phyloP scores from a whole-genome alignment of 2,113 vertebrate genomes.

The Ictalurus furcatus region DNA sequence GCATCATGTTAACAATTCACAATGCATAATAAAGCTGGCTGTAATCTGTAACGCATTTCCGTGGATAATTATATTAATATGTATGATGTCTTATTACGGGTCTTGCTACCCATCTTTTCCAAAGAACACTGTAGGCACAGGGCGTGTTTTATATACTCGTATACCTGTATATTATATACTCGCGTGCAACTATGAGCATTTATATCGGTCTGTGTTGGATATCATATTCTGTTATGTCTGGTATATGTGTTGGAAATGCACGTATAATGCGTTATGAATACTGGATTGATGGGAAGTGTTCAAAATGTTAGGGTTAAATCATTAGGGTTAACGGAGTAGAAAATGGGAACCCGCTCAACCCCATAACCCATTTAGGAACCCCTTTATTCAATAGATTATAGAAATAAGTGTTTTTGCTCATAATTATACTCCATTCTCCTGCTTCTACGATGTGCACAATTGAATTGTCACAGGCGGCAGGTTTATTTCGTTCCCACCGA shows the following conservation, averaged over 20 bases:
- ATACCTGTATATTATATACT: neutral
- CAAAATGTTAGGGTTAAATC: neutral
- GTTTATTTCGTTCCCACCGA: neutral
- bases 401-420: conserved; percentile 2
- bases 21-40: neutral
- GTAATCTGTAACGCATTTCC: neutral
- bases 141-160: neutral
- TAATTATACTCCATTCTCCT: neutral
- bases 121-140: neutral
- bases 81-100: neutral
- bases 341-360: neutral
- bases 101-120: neutral
- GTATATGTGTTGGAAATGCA: neutral
- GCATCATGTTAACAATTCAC: neutral
- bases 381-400: neutral
- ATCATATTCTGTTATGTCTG: neutral
- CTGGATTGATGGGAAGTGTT: neutral
- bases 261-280: neutral
- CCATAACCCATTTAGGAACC: neutral
- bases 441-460: neutral
- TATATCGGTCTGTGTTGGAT: neutral
- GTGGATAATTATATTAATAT: neutral
- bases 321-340: neutral
- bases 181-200: neutral
- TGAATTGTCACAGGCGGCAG: neutral